A percentile compares a stretch with the other conserved stretches of the same genome.
Evolutionary conservation across 2,888 invertebrate species (phyloP).

Genomic region (Amphipyra tragopoginis): DNA sequence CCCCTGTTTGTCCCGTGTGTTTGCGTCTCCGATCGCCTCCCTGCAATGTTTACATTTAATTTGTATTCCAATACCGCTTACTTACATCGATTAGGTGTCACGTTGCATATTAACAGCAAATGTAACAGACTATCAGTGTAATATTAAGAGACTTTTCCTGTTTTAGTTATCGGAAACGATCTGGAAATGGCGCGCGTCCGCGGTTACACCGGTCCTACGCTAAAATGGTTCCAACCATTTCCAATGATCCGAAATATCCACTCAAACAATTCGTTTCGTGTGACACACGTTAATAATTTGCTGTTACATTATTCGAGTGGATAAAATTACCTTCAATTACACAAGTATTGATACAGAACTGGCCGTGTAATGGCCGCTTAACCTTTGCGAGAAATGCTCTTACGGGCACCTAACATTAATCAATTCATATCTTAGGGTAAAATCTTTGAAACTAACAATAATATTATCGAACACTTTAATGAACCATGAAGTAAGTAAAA

Average conservation of each 20-base stretch:
- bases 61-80: conserved; percentile 58
- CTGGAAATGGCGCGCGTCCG: conserved; percentile 19
- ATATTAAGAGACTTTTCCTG: conserved; percentile 30
- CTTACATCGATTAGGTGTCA: conserved; percentile 54
- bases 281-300: too few species aligned
- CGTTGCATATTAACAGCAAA: conserved; percentile 47
- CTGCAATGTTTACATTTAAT: conserved; percentile 62
- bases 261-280: conserved; percentile 20
- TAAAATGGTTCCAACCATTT: conserved; percentile 16
- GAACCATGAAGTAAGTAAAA: conserved; percentile 5
- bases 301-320: conserved; percentile 12
- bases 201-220: conserved; percentile 1
- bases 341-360: conserved; percentile 11
- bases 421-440: conserved; percentile 24
- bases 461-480: conserved; percentile 8
- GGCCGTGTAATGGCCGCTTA: conserved; percentile 11
- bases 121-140: conserved; percentile 30
- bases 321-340: conserved; percentile 13
- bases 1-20: conserved; percentile 32
- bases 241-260: conserved; percentile 27
- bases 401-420: conserved; percentile 22
- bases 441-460: conserved; percentile 28
- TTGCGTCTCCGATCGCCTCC: conserved; percentile 32
- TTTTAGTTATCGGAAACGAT: conserved; percentile 23
- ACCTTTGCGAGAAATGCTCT: conserved; percentile 24